phyloP scores from a whole-genome alignment of 2,113 vertebrate species.

The Pseudonaja textilis region DNA sequence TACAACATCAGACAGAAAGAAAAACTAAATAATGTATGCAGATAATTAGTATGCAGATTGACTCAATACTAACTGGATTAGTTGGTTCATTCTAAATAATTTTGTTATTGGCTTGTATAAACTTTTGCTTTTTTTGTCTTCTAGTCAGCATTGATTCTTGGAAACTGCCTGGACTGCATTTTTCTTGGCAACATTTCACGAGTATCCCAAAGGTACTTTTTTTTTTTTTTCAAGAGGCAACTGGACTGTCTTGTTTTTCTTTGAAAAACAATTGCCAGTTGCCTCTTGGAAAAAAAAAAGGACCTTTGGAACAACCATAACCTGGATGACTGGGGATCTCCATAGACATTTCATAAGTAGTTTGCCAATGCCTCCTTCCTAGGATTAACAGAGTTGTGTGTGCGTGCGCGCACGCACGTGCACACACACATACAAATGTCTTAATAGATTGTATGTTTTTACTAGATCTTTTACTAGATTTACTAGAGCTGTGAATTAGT shows the following conservation, averaged over 20 bases:
- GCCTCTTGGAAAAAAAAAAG: too few relatives aligned
- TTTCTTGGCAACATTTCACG: neutral
- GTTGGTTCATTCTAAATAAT: neutral
- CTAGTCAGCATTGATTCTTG: neutral
- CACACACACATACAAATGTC: too few relatives aligned
- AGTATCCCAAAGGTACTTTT: neutral
- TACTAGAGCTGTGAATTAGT: neutral
- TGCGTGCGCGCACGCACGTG: rapidly evolving
- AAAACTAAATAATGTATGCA: neutral
- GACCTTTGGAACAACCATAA: too few relatives aligned
- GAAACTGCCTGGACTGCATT: neutral
- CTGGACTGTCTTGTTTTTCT: too few relatives aligned
- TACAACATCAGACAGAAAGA: neutral
- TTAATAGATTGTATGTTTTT: neutral
- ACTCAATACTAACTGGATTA: neutral
- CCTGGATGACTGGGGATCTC: too few relatives aligned
- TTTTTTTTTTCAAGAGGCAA: too few relatives aligned
- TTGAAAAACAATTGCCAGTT: too few relatives aligned
- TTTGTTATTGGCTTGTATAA: neutral
- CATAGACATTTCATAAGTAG: neutral
- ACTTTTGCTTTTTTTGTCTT: neutral
- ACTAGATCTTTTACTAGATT: neutral
- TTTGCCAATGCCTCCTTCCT: neutral
- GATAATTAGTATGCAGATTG: neutral
- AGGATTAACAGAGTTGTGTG: neutral